A percentile compares a stretch with the other conserved stretches of the same genome.
phyloP scores from a whole-genome alignment of 2,888 invertebrate species.

The Panopea generosa region DNA sequence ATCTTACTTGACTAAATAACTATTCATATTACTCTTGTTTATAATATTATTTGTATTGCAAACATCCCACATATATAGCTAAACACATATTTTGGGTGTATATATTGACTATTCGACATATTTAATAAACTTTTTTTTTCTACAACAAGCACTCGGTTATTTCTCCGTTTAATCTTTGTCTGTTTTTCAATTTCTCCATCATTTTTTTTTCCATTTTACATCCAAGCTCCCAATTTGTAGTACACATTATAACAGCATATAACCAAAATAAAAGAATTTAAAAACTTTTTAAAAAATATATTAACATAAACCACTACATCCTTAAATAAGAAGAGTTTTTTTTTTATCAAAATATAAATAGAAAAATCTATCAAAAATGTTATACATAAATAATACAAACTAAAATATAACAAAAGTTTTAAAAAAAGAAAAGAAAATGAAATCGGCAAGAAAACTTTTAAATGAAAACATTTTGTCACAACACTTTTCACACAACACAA shows the following conservation, averaged over 20 bases:
- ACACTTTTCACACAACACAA: constrained; percentile 5
- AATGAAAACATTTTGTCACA: constrained; percentile 3
- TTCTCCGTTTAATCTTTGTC: no score
- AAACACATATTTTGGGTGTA: neutral
- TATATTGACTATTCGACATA: neutral
- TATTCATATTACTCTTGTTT: neutral
- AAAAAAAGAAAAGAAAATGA: constrained; percentile 20
- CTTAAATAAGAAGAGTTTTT: constrained; percentile 13
- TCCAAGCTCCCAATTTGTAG: neutral
- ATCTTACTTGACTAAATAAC: no score
- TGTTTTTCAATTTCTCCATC: neutral
- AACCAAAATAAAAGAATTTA: constrained; percentile 10
- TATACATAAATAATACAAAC: constrained; percentile 50
- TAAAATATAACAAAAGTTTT: constrained; percentile 52
- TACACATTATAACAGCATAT: constrained; percentile 16
- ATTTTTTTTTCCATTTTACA: neutral
- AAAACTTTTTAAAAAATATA: constrained; percentile 29
- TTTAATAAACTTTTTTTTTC: neutral
- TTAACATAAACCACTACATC: constrained; percentile 21
- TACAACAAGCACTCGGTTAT: neutral
- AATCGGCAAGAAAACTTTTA: constrained; percentile 34
- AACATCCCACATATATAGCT: constrained; percentile 11
- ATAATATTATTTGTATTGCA: constrained; percentile 1
- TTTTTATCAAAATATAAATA: constrained; percentile 61
- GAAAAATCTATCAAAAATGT: constrained; percentile 57